A percentile compares a stretch with the other conserved stretches of the same genome.
These are phyloP conservation scores for Teleogryllus occipitalis DNA, from an alignment of 1,140 invertebrate species.

Conservation along the genomic window DNA sequence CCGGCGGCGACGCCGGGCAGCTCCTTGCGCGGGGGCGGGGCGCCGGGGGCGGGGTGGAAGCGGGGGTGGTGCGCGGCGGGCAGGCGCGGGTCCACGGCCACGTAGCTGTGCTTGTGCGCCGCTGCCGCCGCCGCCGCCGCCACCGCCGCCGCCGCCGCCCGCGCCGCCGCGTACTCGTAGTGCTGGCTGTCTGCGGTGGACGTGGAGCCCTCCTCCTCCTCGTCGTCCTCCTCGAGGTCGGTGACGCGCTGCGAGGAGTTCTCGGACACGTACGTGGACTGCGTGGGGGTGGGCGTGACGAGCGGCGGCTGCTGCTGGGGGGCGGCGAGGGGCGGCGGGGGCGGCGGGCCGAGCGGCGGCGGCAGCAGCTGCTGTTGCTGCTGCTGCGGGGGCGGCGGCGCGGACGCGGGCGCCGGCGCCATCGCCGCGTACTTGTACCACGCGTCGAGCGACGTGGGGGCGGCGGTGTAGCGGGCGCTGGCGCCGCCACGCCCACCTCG, in stretches of 20 bases:
- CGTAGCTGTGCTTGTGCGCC: constrained; percentile 40
- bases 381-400: constrained; percentile 34
- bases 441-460: constrained; percentile 44
- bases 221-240: constrained; percentile 43
- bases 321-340: constrained; percentile 38
- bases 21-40: constrained; percentile 14
- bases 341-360: constrained; percentile 36
- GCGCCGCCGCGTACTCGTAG: neutral
- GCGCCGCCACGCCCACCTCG: neutral
- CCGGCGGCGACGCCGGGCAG: constrained; percentile 32
- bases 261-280: constrained; percentile 54
- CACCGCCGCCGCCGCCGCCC: constrained; percentile 32
- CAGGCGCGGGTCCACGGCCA: constrained; percentile 33
- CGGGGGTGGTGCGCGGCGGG: constrained; percentile 35
- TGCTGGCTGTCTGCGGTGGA: constrained; percentile 9
- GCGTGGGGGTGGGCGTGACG: constrained; percentile 50
- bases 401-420: constrained; percentile 36
- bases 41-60: constrained; percentile 31
- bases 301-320: constrained; percentile 28
- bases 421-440: constrained; percentile 41
- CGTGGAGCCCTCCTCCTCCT: constrained; percentile 14
- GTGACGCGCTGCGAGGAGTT: constrained; percentile 47
- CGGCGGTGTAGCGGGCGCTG: constrained; percentile 45
- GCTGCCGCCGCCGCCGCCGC: constrained; percentile 27
- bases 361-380: constrained; percentile 32